These are phyloP conservation scores for Lordiphosa stackelbergi DNA, from an alignment of 1,140 invertebrate species.

Conservation along the genomic window DNA sequence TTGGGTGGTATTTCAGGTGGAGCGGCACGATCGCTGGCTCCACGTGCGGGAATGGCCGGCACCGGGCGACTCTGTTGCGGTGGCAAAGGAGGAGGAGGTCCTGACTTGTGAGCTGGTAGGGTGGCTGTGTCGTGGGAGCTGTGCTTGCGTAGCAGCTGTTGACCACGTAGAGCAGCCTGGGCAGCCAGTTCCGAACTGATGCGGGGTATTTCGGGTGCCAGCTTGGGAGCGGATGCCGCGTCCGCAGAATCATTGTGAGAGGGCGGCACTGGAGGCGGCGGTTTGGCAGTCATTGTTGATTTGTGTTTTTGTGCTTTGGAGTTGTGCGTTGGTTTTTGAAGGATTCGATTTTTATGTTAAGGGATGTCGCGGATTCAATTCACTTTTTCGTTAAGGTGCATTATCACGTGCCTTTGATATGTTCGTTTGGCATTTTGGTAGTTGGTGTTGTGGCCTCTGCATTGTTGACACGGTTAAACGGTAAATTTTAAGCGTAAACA, in stretches of 20 bases:
- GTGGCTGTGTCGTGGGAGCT: conserved; percentile 45
- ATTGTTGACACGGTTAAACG: conserved; percentile 55
- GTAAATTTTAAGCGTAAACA: conserved; percentile 53
- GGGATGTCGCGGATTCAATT: neutral
- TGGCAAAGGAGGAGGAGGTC: conserved; percentile 58
- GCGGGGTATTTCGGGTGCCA: conserved; percentile 71
- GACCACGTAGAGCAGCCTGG: conserved; percentile 68
- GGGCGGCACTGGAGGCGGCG: conserved; percentile 54
- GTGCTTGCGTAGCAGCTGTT: conserved; percentile 69
- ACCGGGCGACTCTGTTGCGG: conserved; percentile 65
- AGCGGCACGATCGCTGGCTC: conserved; percentile 54
- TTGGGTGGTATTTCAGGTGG: conserved; percentile 76
- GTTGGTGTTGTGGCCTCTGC: conserved; percentile 9
- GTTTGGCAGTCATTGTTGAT: conserved; percentile 57
- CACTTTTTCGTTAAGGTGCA: conserved; percentile 16
- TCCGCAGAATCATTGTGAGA: conserved; percentile 35
- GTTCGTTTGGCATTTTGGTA: conserved; percentile 22
- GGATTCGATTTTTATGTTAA: conserved; percentile 6
- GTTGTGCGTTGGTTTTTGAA: conserved; percentile 47
- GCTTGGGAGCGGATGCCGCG: conserved; percentile 43
- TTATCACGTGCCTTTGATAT: conserved; percentile 46
- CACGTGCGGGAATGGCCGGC: conserved; percentile 73
- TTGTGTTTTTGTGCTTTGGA: conserved; percentile 13
- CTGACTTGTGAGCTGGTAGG: conserved; percentile 23
- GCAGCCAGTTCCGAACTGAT: conserved; percentile 71